Evolutionary conservation across 2,113 vertebrate genomes (phyloP), one percentile per base, ranked within the genome.

Genomic region (Hippolais icterina): DNA sequence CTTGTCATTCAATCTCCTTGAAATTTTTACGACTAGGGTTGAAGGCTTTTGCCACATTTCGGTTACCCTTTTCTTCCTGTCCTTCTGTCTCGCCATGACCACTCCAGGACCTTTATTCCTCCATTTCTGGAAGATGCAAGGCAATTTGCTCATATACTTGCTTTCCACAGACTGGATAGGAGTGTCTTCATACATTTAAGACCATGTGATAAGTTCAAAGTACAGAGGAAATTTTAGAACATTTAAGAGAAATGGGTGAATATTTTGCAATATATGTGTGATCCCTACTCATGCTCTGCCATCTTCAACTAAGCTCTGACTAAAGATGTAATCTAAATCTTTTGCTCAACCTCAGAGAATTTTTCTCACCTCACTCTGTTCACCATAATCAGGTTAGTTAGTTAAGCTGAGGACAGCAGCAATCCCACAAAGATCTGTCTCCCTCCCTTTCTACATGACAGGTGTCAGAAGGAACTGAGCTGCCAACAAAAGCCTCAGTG

Each of bases 401-500:
- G 29, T 37, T 80, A 44, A 77, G 59, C 66, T 65, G 33, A 77
- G 46, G 47, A 77, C 19, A 90, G 79, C 47, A 93, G 47, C 71
- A 86, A 65, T 41, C 71, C 46, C 54, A 86, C 54, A 87, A 64
- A 83, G 60, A 39, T 70, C 42, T 83, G 61, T 28, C 37, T 80
- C 42, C 28, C 75, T 80, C 87, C n/a, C 35, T 69, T 79, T 88
- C 76, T 37, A 46, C 35, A 41, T 70, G 89, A 95, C 94, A 96
- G 95, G 89, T 95, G 89, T 89, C 83, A 90, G 89, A 94, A 83
- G 50, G 71, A 94, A 80, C 39, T 60, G 35, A 93, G 76, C 35
- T 83, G 79, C 61, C 83, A 83, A 96, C 94, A 95, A 95, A 95
- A 95, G 91, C 86, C 87, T 47, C 91, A 93, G 64, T 93, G 91